Evolutionary conservation across 2,888 invertebrate species (phyloP).

Genomic region (Nasonia oneida): DNA sequence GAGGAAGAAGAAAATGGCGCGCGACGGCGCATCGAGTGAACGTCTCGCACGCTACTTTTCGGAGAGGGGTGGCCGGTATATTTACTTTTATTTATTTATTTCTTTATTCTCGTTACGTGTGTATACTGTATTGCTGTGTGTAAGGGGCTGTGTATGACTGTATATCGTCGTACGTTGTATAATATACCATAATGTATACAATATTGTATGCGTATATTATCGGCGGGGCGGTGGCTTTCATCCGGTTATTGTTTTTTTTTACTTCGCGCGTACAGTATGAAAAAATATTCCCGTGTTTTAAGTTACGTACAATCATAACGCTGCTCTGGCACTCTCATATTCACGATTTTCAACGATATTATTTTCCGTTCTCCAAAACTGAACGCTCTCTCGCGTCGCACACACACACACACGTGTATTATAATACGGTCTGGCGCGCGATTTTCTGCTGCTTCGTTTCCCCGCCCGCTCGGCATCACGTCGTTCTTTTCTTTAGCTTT

Average conservation of each 20-base stretch:
- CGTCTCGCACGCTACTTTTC: slow-evolving; percentile 6
- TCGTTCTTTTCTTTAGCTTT: not conserved
- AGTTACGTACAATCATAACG: slow-evolving; percentile 49
- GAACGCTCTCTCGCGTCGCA: not conserved
- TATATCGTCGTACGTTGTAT: not conserved
- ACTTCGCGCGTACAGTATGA: slow-evolving; percentile 68
- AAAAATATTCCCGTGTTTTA: slow-evolving; percentile 70
- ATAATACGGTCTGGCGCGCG: not conserved
- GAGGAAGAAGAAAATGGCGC: slow-evolving; percentile 17
- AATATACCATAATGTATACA: slow-evolving; percentile 30
- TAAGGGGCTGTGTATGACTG: not conserved
- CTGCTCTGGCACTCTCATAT: not conserved
- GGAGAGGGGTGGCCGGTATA: slow-evolving; percentile 48
- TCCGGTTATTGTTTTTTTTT: slow-evolving; percentile 46
- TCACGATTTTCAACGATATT: not conserved
- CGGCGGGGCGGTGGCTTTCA: slow-evolving; percentile 29
- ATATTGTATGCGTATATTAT: slow-evolving; percentile 1
- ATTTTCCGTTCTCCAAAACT: not conserved
- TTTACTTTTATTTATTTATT: slow-evolving; percentile 51
- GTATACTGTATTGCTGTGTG: slow-evolving; percentile 16
- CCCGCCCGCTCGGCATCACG: not conserved
- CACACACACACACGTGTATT: not conserved
- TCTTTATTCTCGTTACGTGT: slow-evolving; percentile 27
- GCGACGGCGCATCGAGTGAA: not conserved
- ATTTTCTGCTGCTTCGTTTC: not conserved